These are phyloP conservation scores for Brachionus manjavacas DNA, from an alignment of 1,140 invertebrate species.

Conservation along the genomic window DNA sequence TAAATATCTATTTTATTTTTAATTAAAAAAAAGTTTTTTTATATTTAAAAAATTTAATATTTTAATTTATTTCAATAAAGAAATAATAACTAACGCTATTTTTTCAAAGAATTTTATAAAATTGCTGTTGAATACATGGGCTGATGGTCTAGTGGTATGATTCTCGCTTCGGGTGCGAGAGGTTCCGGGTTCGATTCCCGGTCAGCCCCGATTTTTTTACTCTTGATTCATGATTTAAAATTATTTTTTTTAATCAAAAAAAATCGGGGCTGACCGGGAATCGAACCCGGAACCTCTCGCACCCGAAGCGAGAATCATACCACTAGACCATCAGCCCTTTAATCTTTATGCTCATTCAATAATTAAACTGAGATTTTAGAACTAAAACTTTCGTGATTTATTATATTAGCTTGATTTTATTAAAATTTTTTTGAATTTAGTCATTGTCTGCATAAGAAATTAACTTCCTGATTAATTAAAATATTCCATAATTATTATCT, in stretches of 20 bases:
- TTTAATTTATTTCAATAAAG: no score
- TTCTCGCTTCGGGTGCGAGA: constrained; percentile 13
- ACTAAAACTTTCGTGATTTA: no score
- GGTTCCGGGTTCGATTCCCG: constrained; percentile 1
- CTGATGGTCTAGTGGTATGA: not conserved
- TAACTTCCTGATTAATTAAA: not conserved
- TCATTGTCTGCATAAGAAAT: not conserved
- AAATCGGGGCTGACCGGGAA: not conserved
- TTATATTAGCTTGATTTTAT: no score
- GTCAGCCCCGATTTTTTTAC: not conserved
- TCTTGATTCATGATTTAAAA: not conserved
- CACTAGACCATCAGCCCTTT: constrained; percentile 33
- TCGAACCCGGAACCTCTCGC: not conserved
- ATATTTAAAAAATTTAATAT: no score
- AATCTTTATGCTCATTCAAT: not conserved
- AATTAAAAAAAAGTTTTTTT: no score
- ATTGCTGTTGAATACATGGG: not conserved
- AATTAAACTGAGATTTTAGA: no score
- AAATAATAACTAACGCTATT: no score
- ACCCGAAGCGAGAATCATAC: constrained; percentile 27
- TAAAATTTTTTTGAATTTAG: not conserved
- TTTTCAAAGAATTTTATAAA: not conserved
- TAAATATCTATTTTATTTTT: no score
- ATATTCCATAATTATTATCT: no score
- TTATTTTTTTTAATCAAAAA: not conserved